Evolutionary conservation across 2,113 vertebrate genomes (phyloP), one percentile per base, ranked within the genome.

Genomic region (Brachyhypopomus gauderio): DNA sequence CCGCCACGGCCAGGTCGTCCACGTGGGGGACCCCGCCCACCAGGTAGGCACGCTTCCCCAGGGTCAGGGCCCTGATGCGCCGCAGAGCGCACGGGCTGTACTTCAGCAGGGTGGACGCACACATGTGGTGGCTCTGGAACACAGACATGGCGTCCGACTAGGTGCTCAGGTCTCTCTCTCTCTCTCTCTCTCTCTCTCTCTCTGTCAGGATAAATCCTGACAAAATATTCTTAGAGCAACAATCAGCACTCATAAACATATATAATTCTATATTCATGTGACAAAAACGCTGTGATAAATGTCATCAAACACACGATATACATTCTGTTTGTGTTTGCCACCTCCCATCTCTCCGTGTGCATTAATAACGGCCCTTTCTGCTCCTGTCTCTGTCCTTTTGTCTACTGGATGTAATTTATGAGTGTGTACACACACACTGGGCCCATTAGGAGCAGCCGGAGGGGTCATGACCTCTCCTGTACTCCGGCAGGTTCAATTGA

Each of bases 401-500:
- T 89, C 87, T 91, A 91, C 85, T 86, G 88, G 88, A 89, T 91
- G 89, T 94, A 93, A 95, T 96, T 94, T 94, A 94, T 95, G 89
- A 94, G 77, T 90, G 86, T 92, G 91, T 91, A 55, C 55, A 77
- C 67, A 69, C 52, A 66, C 79, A 77, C 23, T 3, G 63, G 23
- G 66, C 82, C 78, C 79, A 84, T 86, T 81, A 82, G 63, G 36
- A 96, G 95, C 94, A 96, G 95, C 95, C 94, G 93, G 89, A 94
- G 94, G 94, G 96, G 96, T 94, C 95, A 91, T 96, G 95, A 98
- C 96, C 96, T 95, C 95, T 96, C 92, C 95, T 95, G 95, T 96
- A 96, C 95, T 94, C 92, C 91, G 95, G 96, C 95, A 92, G 94
- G 96, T 97, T 97, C 95, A 96, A 98, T 96, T 98, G 96, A 97